Evolutionary conservation across 2,113 vertebrate genomes (phyloP), one percentile per base, ranked within the genome.

Genomic region (Motacilla alba): DNA sequence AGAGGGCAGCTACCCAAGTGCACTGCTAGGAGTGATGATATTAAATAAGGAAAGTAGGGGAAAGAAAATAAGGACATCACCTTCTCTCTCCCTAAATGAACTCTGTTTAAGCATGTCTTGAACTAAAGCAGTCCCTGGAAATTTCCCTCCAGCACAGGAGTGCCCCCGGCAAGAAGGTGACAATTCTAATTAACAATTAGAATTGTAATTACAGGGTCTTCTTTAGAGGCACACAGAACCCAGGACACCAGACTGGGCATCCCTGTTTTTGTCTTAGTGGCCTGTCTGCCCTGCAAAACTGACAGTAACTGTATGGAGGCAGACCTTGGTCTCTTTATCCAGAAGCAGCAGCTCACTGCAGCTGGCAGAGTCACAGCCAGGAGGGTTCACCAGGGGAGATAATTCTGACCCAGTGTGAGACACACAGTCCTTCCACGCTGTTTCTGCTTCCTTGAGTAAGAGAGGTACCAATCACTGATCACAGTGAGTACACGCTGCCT

Each of bases 341-440:
- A 72, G 67, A 26, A 44, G 63, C 68, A 82, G 79, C 37, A 91
- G 50, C 31, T 94, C 68, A 5, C 55, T 43, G 86, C 62, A 69
- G 35, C 67, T 49, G 52, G 63, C 72, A 80, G 59, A 39, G 76
- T 6, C 52, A 58, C 37, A 46, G 53, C 58, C 75, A 62, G 83
- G 33, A 78, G 64, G 68, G 83, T 30, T 50, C 73, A 12, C 18
- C 39, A 64, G 8, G 35, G 30, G 11, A 11, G 30, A 50, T 44
- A 15, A 27, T 24, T 5, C 68, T 55, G 76, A 63, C 79, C 66
- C 46, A 21, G 13, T 6, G 27, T 0, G 0, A 47, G 19, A 63
- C 68, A 46, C n/a, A 33, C 0, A 0, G 59, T 13, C 72, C 68
- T 49, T 52, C 73, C 8, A 0, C 2, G 0, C 64, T 53, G 41